phyloP scores from a whole-genome alignment of 2,888 invertebrate species.

The Himalopsyche japonica region DNA sequence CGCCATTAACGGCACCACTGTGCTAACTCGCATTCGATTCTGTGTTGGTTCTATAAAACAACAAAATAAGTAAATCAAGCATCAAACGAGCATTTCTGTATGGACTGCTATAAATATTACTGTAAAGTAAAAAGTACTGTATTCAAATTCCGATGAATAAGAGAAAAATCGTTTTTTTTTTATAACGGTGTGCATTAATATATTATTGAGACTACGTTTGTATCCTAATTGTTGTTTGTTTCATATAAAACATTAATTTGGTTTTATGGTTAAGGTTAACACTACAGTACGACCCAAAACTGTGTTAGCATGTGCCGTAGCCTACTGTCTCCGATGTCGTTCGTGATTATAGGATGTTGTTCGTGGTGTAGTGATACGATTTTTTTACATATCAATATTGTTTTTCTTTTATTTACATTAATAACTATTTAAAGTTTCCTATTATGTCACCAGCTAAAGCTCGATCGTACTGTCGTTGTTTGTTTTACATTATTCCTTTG shows the following conservation, averaged over 20 bases:
- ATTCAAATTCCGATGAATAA: no score
- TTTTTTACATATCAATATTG: conserved; percentile 36
- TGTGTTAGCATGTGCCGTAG: conserved; percentile 31
- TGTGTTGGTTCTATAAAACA: not conserved
- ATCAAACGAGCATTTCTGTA: not conserved
- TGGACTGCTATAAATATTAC: not conserved
- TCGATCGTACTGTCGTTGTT: conserved; percentile 40
- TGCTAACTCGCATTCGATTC: conserved; percentile 24
- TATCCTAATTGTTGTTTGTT: not conserved
- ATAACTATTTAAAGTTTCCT: conserved; percentile 33
- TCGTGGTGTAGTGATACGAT: conserved; percentile 41
- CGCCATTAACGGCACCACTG: conserved; percentile 33
- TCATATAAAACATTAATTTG: not conserved
- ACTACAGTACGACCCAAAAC: conserved; percentile 18
- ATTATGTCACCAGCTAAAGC: conserved; percentile 41
- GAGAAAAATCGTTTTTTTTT: no score
- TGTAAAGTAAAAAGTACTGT: no score
- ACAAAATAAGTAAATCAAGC: not conserved
- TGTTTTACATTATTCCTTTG: conserved; percentile 29
- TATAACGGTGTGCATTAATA: no score
- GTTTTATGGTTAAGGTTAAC: not conserved
- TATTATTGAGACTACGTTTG: not conserved
- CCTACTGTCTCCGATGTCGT: conserved; percentile 49
- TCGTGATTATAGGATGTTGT: conserved; percentile 58
- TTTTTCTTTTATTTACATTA: conserved; percentile 34